Conservation (phyloP, 2,888 invertebrate species). For the Altica lythri region DNA sequence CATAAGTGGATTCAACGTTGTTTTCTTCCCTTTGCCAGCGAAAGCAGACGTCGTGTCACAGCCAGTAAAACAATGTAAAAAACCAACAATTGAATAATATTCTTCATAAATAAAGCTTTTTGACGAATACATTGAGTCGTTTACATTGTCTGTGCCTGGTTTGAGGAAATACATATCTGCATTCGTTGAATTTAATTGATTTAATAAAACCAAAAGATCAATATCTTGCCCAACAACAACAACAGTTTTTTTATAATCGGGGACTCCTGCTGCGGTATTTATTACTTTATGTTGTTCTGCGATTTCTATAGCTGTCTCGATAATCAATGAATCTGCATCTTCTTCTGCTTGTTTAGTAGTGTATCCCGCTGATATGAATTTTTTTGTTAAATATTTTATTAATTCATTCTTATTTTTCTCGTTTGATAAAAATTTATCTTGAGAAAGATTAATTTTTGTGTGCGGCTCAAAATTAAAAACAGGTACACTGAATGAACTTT, state of each 20-base stretch:
- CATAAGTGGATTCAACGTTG: background rate
- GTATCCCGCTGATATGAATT: background rate
- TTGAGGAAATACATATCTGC: background rate
- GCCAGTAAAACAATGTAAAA: constrained; percentile 5
- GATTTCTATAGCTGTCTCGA: constrained; percentile 4
- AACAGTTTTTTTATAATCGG: background rate
- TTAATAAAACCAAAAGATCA: background rate
- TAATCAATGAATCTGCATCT: background rate
- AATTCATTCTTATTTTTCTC: background rate
- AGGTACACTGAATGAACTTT: background rate
- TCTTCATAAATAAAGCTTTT: background rate
- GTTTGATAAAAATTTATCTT: background rate
- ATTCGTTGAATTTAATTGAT: background rate
- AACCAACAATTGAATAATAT: background rate
- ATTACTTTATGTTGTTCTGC: background rate
- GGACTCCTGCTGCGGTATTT: constrained; percentile 1
- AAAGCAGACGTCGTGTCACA: background rate
- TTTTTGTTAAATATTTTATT: too few species aligned
- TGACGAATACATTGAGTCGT: background rate
- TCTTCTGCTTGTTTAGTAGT: background rate
- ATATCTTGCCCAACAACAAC: constrained; percentile 2
- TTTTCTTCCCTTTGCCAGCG: constrained; percentile 2
- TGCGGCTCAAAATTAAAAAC: background rate
- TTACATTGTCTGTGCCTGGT: constrained; percentile 1
- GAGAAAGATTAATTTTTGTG: background rate